Evolutionary conservation across 2,113 vertebrate genomes (phyloP).

Genomic region (Passer domesticus): DNA sequence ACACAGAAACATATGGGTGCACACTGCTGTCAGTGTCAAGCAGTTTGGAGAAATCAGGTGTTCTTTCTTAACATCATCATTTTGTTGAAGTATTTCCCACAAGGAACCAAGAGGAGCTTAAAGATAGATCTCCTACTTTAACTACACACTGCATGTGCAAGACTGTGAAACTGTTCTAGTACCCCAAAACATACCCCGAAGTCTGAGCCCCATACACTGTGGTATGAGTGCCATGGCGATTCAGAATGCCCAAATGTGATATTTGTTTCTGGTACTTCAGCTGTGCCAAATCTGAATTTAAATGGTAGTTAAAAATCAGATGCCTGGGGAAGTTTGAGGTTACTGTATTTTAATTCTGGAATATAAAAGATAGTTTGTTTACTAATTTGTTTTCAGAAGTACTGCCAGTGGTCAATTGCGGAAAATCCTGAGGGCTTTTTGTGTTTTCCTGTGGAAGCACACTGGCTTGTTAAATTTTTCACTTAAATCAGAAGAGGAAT

Average conservation of each 20-base stretch:
- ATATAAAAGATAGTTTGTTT: neutral
- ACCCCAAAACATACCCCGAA: neutral
- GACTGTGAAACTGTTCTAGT: accelerated
- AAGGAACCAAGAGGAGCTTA: neutral
- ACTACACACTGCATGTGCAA: accelerated
- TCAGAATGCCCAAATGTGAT: neutral
- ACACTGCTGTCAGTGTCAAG: neutral
- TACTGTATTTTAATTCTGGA: neutral
- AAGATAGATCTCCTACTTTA: neutral
- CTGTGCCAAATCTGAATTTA: neutral
- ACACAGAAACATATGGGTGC: neutral
- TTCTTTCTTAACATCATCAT: neutral
- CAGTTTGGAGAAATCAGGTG: neutral
- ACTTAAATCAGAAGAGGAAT: neutral
- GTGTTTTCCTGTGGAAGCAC: neutral
- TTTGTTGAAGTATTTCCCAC: neutral
- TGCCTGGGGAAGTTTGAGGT: neutral
- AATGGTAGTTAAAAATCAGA: neutral
- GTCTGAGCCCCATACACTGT: accelerated
- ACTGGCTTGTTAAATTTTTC: neutral
- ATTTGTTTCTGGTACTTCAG: neutral
- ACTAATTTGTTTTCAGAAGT: neutral
- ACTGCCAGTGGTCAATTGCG: neutral
- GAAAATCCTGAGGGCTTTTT: neutral
- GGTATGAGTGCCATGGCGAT: accelerated